Evolutionary conservation across 1,140 invertebrate genomes (phyloP).

Genomic region (Phocides pigmalion): DNA sequence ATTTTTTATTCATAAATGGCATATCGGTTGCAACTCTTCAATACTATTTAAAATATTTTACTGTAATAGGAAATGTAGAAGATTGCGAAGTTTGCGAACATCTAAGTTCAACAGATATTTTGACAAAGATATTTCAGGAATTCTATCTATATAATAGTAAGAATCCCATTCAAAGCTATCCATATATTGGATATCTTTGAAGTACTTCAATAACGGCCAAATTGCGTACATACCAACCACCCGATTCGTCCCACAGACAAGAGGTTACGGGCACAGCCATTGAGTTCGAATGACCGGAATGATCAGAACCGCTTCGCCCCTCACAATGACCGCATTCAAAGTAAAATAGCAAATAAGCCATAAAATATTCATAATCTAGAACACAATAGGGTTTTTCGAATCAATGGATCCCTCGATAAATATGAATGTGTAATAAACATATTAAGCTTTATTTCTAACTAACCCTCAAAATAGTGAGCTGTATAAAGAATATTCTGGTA

Average conservation of each 20-base stretch:
- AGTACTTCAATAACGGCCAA: constrained; percentile 44
- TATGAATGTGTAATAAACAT: constrained; percentile 44
- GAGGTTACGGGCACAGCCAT: constrained; percentile 46
- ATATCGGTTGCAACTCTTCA: too few relatives aligned
- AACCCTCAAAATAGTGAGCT: constrained; percentile 19
- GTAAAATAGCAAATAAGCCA: constrained; percentile 57
- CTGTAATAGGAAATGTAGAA: too few relatives aligned
- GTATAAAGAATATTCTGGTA: not conserved
- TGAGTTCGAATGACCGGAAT: constrained; percentile 51
- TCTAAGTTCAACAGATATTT: too few relatives aligned
- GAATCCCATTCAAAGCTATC: too few relatives aligned
- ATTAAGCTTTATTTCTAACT: constrained; percentile 32
- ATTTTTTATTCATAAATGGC: too few relatives aligned
- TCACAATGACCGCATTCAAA: constrained; percentile 58
- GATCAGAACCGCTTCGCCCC: constrained; percentile 38
- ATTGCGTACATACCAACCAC: constrained; percentile 39
- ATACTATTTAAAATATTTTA: too few relatives aligned
- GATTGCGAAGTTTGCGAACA: too few relatives aligned
- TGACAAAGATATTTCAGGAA: not conserved
- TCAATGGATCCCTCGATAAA: constrained; percentile 47
- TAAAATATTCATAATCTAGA: constrained; percentile 72
- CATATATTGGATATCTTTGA: not conserved
- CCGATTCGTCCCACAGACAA: constrained; percentile 36
- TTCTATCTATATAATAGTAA: constrained; percentile 1
- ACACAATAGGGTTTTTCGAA: constrained; percentile 59